Conservation (phyloP, 2,888 invertebrate species). For the Conops quadrifasciatus region DNA sequence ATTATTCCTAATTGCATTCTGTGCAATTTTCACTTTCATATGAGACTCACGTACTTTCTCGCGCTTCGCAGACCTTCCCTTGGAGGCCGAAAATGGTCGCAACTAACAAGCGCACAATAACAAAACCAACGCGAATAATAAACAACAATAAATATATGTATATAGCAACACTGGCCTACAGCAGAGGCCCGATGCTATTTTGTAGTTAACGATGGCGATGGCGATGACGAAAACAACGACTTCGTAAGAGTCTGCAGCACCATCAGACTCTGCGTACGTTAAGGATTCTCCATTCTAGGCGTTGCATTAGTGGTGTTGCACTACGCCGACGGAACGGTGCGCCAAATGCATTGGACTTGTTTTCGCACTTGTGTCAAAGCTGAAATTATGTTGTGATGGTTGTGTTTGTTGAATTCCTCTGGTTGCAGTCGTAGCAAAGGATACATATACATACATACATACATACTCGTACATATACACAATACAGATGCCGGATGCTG, state of each 20-base stretch:
- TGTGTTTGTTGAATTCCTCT: conserved; percentile 3
- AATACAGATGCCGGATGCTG: conserved; percentile 17
- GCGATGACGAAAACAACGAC: conserved; percentile 10
- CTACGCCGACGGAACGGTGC: not conserved
- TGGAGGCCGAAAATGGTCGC: not conserved
- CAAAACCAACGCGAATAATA: not conserved
- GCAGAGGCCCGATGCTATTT: not conserved
- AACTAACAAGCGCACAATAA: not conserved
- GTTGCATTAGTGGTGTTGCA: conserved; percentile 11
- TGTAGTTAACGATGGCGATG: conserved; percentile 8
- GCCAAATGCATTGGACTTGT: conserved; percentile 7
- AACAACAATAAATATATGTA: conserved; percentile 3
- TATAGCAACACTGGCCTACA: conserved; percentile 9
- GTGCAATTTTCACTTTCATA: conserved; percentile 19
- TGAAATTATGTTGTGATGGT: conserved; percentile 37
- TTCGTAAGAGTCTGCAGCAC: conserved; percentile 7
- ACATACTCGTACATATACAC: no score
- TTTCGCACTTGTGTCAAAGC: conserved; percentile 39
- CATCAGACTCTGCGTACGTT: not conserved
- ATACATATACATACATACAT: not conserved
- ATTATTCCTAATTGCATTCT: not conserved
- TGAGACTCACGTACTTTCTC: conserved; percentile 12
- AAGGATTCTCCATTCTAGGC: conserved; percentile 17
- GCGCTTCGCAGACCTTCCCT: not conserved
- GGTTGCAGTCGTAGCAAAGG: not conserved